Conservation (phyloP, 2,888 invertebrate genomes). For the Tanytarsus gracilentus region DNA sequence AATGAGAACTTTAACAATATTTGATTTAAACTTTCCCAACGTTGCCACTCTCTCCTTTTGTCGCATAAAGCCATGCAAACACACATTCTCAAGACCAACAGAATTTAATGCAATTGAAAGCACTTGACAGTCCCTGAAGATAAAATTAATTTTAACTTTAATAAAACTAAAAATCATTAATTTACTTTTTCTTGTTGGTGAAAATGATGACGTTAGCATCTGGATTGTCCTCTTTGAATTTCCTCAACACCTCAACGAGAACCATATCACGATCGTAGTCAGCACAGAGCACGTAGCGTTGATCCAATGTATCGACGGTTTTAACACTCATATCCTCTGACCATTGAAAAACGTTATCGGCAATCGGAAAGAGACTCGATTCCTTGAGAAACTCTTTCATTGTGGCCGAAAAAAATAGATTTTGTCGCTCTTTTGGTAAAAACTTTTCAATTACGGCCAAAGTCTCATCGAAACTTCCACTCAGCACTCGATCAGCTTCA, state of each 20-base stretch:
- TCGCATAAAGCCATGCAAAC: slow-evolving; percentile 87
- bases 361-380: slow-evolving; percentile 52
- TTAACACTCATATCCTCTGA: slow-evolving; percentile 63
- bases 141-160: slow-evolving; percentile 5
- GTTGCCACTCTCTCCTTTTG: slow-evolving; percentile 79
- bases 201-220: slow-evolving; percentile 87
- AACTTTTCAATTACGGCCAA: slow-evolving; percentile 67
- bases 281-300: slow-evolving; percentile 85
- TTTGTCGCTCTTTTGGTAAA: slow-evolving; percentile 72
- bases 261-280: slow-evolving; percentile 87
- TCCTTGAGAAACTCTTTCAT: slow-evolving; percentile 73
- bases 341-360: slow-evolving; percentile 55
- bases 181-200: slow-evolving; percentile 89
- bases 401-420: slow-evolving; percentile 90
- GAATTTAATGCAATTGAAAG: slow-evolving; percentile 80
- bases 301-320: slow-evolving; percentile 83
- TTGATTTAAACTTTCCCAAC: slow-evolving; percentile 82
- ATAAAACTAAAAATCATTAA: slow-evolving; percentile 28
- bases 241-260: slow-evolving; percentile 70
- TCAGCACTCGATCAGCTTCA: slow-evolving; percentile 79
- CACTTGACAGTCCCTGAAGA: slow-evolving; percentile 74
- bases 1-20: slow-evolving; percentile 76
- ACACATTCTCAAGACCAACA: slow-evolving; percentile 79
- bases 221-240: slow-evolving; percentile 62
- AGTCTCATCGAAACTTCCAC: slow-evolving; percentile 75